Evolutionary conservation across 2,888 invertebrate genomes (phyloP), one percentile per base, ranked within the genome.

Genomic region (Oeneis ivallda): DNA sequence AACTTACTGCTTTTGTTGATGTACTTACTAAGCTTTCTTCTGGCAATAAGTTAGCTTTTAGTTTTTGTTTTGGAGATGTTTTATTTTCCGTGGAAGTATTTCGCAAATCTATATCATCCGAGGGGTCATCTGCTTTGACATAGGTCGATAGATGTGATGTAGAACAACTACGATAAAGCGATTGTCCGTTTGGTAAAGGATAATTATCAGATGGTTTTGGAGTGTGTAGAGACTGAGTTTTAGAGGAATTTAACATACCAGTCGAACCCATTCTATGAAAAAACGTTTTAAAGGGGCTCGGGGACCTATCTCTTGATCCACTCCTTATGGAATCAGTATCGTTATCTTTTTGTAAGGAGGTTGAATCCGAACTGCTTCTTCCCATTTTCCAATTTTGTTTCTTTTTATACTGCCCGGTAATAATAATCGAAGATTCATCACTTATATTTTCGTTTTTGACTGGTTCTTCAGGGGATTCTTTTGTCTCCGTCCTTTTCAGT

Each of bases 211-310:
- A 74, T 59, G 81, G 77, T 77, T 79, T 92, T 64, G 82, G 87
- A 73, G 78, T 84, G 76, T 79, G 88, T 67, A 84, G 82, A 71
- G 90, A 89, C 79, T 86, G 93, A 71, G 82, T 91, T 81, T 90
- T 93, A 0, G 93, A 86, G 1, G 93, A 92, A 82, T 95, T 95
- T 62, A 95, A 82, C 95, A 95, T 95, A 68, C 95, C 95, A 5
- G 95, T 95, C 2, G 95, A 95, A 17, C 95, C 95, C 93, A 95
- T 95, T 72, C 95, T 93, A 76, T 94, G 94, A 76, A 95, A 95
- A 78, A 95, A 95, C 47, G 94, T 94, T 82, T 94, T 95, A 64
- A 95, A 93, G 8, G 94, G 94, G 72, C 95, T 95, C 9, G 94
- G 93, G 2, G 93, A 93, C 77, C 93, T 83, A 65, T 93, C 92